phyloP scores from a whole-genome alignment of 2,888 invertebrate species.

The Macaria notata region DNA sequence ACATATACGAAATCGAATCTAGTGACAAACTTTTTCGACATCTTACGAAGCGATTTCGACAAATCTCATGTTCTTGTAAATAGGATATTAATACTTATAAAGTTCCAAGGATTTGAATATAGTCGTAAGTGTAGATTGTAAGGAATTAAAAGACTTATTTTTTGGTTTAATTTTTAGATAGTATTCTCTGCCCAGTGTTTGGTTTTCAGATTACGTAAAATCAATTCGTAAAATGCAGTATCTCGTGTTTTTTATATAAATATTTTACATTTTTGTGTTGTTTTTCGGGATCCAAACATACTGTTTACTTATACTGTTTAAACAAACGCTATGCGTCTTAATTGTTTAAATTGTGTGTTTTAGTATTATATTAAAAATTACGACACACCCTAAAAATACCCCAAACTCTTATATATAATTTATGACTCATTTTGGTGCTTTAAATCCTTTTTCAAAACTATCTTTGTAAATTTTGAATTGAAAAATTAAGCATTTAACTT shows the following conservation, averaged over 20 bases:
- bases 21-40: conserved; percentile 30
- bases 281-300: not conserved
- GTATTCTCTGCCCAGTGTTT: conserved; percentile 46
- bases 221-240: conserved; percentile 1
- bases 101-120: conserved; percentile 68
- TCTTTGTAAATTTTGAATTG: conserved; percentile 25
- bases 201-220: conserved; percentile 6
- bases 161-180: conserved; percentile 44
- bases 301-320: no score
- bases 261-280: not conserved
- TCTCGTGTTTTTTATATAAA: conserved; percentile 18
- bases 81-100: conserved; percentile 39
- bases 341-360: no score
- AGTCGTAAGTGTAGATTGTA: conserved; percentile 51
- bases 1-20: conserved; percentile 19
- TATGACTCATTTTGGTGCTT: conserved; percentile 4
- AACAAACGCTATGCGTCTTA: no score
- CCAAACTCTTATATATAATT: not conserved
- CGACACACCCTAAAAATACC: not conserved
- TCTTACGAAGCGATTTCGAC: conserved; percentile 20
- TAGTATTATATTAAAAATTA: not conserved
- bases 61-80: conserved; percentile 39
- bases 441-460: conserved; percentile 4
- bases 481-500: conserved; percentile 36
- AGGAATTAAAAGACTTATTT: conserved; percentile 73